Percentiles rank a stretch among this genome's conserved stretches.
phyloP scores from a whole-genome alignment of 2,113 vertebrate species.

The Holacanthus passer region DNA sequence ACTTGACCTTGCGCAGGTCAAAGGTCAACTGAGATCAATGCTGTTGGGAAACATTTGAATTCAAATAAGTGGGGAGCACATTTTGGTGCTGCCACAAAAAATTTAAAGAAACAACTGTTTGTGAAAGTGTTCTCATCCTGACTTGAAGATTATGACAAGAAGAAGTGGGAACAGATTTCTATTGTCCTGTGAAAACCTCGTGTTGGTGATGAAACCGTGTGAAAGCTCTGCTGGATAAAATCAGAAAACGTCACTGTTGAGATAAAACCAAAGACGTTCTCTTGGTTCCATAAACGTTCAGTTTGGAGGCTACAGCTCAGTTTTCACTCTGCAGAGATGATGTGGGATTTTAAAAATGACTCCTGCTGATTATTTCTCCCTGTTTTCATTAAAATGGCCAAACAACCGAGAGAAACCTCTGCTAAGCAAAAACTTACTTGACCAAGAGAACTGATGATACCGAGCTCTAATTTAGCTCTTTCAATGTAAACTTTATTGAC shows the following conservation, averaged over 20 bases:
- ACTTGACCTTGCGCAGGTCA: neutral
- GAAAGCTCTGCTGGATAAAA: neutral
- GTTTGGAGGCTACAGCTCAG: neutral
- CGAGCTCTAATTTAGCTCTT: constrained; percentile 25
- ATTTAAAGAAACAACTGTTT: neutral
- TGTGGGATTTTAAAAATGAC: neutral
- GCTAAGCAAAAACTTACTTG: neutral
- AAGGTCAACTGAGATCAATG: neutral
- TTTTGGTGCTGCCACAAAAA: neutral
- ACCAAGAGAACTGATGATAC: constrained; percentile 8
- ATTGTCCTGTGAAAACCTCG: neutral
- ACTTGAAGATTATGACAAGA: neutral
- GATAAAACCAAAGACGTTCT: neutral
- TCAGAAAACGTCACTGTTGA: neutral
- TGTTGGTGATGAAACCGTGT: neutral
- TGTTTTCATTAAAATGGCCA: constrained; percentile 9
- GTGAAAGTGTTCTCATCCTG: neutral
- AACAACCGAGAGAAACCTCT: neutral
- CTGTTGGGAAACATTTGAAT: neutral
- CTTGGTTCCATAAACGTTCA: neutral
- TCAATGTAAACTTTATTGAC: constrained; percentile 48
- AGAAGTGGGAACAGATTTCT: neutral
- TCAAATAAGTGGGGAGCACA: neutral
- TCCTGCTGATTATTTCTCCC: neutral
- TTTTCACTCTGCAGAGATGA: neutral